A percentile compares a stretch with the other conserved stretches of the same genome.
These are phyloP conservation scores for Trichogramma evanescens DNA, from an alignment of 2,888 invertebrate species.

Conservation along the genomic window DNA sequence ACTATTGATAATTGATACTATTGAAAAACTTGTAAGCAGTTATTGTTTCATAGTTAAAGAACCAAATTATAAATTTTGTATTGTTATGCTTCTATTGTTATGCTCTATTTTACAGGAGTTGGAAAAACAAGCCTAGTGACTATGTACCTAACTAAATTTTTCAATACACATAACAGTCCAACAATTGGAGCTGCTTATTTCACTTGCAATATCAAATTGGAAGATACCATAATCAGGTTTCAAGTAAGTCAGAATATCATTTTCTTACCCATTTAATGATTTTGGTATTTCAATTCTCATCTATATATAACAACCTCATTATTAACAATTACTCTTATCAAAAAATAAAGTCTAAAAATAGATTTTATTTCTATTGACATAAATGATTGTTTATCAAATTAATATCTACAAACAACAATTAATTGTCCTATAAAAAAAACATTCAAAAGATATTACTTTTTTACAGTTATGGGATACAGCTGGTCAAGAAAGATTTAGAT, in stretches of 20 bases:
- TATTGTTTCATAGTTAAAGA: background rate
- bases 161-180: slow-evolving; percentile 68
- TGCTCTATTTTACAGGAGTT: slow-evolving; percentile 61
- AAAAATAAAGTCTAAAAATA: background rate
- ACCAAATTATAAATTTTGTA: background rate
- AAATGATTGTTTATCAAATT: too few relatives aligned
- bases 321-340: background rate
- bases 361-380: background rate
- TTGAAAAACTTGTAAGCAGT: too few relatives aligned
- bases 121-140: slow-evolving; percentile 84
- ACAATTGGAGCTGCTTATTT: slow-evolving; percentile 89
- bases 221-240: slow-evolving; percentile 64
- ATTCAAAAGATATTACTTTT: slow-evolving; percentile 30
- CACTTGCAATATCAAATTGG: slow-evolving; percentile 72
- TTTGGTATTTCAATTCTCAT: background rate
- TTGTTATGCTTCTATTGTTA: background rate
- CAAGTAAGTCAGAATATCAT: slow-evolving; percentile 53
- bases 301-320: background rate
- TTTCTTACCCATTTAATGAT: slow-evolving; percentile 38
- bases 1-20: too few relatives aligned
- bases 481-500: slow-evolving; percentile 78
- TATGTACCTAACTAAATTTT: slow-evolving; percentile 72
- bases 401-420: too few relatives aligned
- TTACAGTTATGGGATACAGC: slow-evolving; percentile 82
- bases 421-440: background rate